Percentiles rank a stretch among this genome's conserved stretches.
These are phyloP conservation scores for Cerceris ruficornis DNA, from an alignment of 2,888 invertebrate species.

Conservation along the genomic window DNA sequence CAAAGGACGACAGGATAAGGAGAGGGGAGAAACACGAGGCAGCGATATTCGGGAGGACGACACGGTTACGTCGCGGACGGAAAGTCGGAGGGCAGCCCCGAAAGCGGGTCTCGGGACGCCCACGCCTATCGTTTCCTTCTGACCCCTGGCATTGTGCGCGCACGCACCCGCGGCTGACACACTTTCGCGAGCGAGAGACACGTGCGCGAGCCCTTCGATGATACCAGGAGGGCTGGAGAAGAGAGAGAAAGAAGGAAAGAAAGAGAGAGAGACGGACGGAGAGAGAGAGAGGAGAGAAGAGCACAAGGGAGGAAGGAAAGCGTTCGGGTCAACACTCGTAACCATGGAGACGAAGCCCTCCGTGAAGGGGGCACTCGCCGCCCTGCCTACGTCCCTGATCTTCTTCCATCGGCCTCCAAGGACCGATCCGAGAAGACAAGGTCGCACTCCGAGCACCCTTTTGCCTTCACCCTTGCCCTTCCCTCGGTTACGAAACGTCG, in stretches of 20 bases:
- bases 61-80: not conserved
- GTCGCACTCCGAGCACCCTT: slow-evolving; percentile 23
- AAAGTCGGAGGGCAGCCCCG: slow-evolving; percentile 50
- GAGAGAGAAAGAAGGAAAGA: slow-evolving; percentile 27
- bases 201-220: slow-evolving; percentile 67
- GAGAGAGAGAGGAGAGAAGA: slow-evolving; percentile 20
- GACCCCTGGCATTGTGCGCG: slow-evolving; percentile 48
- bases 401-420: slow-evolving; percentile 29
- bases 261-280: slow-evolving; percentile 19
- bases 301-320: slow-evolving; percentile 54
- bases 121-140: slow-evolving; percentile 48
- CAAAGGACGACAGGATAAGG: not conserved
- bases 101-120: slow-evolving; percentile 45
- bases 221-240: slow-evolving; percentile 51
- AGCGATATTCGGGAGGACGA: not conserved
- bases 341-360: slow-evolving; percentile 68
- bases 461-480: slow-evolving; percentile 1
- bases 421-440: slow-evolving; percentile 46
- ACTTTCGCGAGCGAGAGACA: slow-evolving; percentile 59
- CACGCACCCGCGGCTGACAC: slow-evolving; percentile 61
- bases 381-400: slow-evolving; percentile 60
- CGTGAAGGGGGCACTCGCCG: slow-evolving; percentile 54
- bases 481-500: not conserved
- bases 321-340: slow-evolving; percentile 78
- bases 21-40: not conserved